A percentile compares a stretch with the other conserved stretches of the same genome.
These are phyloP conservation scores for Columbina picui DNA, from an alignment of 2,113 vertebrate genomes.

Conservation along the genomic window DNA sequence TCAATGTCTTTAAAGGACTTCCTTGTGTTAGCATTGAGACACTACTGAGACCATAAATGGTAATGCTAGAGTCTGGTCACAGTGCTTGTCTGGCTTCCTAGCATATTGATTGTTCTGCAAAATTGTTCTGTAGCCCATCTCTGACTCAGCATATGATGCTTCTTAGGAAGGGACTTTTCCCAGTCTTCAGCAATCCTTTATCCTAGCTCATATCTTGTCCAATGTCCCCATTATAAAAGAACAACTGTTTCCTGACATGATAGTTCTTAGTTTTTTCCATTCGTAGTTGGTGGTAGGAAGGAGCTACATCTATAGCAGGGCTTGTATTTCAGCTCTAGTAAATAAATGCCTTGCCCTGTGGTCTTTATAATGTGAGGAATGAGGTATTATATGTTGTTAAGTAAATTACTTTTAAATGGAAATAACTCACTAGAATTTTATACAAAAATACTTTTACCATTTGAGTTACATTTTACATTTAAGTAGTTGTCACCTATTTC, in stretches of 20 bases:
- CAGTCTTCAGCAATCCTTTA: not conserved
- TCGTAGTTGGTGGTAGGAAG: not conserved
- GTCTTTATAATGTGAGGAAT: not conserved
- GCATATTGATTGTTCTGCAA: not conserved
- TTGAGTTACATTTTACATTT: not conserved
- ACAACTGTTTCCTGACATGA: not conserved
- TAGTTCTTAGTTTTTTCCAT: not conserved
- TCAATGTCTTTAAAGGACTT: not conserved
- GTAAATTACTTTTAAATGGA: not conserved
- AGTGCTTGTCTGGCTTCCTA: not conserved
- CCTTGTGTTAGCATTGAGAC: not conserved
- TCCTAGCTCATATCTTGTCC: not conserved
- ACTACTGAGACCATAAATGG: not conserved
- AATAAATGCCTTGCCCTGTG: not conserved
- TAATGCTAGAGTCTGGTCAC: not conserved
- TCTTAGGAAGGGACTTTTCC: not conserved
- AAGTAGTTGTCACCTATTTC: not conserved
- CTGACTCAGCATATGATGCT: not conserved
- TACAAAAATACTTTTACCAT: not conserved
- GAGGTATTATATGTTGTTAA: not conserved
- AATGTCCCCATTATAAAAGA: not conserved
- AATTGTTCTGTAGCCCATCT: not conserved
- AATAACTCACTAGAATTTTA: not conserved
- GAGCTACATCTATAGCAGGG: not conserved
- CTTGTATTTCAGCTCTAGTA: not conserved